phyloP scores from a whole-genome alignment of 2,888 invertebrate genomes.

The Cosmopolites sordidus region DNA sequence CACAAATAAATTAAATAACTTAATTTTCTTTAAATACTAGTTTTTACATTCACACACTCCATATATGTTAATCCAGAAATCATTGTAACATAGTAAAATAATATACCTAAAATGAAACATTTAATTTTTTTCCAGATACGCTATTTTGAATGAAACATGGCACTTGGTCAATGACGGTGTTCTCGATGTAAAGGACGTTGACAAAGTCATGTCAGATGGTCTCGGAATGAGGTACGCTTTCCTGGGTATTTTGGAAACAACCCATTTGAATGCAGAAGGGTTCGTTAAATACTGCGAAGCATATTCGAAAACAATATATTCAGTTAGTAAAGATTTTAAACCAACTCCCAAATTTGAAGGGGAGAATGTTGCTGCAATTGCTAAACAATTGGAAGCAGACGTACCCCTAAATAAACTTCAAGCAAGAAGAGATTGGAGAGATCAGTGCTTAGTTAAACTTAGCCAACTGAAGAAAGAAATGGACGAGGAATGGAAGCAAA shows the following conservation, averaged over 20 bases:
- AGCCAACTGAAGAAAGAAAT: constrained; percentile 74
- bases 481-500: constrained; percentile 39
- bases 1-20: too few species aligned
- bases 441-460: constrained; percentile 74
- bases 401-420: constrained; percentile 71
- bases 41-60: too few species aligned
- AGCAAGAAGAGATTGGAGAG: constrained; percentile 76
- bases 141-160: constrained; percentile 90
- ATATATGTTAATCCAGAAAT: too few species aligned
- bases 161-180: constrained; percentile 79
- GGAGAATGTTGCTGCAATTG: constrained; percentile 61
- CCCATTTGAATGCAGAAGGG: constrained; percentile 91
- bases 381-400: constrained; percentile 67
- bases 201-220: constrained; percentile 91
- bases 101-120: too few species aligned
- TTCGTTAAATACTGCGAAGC: constrained; percentile 60
- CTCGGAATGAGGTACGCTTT: constrained; percentile 95
- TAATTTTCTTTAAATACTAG: too few species aligned
- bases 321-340: constrained; percentile 69
- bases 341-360: constrained; percentile 71
- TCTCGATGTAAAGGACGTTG: constrained; percentile 82
- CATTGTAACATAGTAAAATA: too few species aligned
- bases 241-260: constrained; percentile 88
- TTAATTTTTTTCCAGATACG: constrained; percentile 60
- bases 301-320: constrained; percentile 58